These are phyloP conservation scores for Rhea pennata DNA, from an alignment of 2,113 vertebrate species.

Conservation along the genomic window DNA sequence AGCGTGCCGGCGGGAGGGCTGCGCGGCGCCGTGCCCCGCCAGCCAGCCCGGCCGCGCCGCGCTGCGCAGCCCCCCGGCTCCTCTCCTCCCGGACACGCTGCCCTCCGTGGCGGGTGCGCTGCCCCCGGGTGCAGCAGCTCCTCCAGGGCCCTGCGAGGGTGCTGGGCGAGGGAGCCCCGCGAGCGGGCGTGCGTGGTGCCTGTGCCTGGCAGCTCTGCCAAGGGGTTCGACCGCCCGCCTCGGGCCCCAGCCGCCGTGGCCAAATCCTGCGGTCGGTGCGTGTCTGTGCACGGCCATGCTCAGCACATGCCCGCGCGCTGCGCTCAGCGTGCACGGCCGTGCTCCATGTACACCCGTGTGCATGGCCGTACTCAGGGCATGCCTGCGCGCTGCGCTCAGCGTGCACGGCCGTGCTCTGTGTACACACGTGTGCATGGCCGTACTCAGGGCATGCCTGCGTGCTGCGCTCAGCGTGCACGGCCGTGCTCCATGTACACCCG, in stretches of 20 bases:
- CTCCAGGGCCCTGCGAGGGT: neutral
- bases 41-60: no score
- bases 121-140: neutral
- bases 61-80: no score
- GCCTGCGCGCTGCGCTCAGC: no score
- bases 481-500: no score
- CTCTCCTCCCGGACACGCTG: neutral
- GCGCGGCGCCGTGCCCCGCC: no score
- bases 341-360: neutral
- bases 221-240: neutral
- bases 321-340: no score
- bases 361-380: no score
- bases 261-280: neutral
- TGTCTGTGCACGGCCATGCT: no score
- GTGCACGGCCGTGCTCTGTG: neutral
- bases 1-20: no score
- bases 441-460: neutral
- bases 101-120: no score
- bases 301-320: no score
- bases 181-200: fast-evolving
- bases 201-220: fast-evolving
- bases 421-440: neutral
- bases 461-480: no score
- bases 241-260: fast-evolving
- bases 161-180: neutral